These are phyloP conservation scores for Saccopteryx leptura DNA, from an alignment of 2,113 vertebrate genomes.

Conservation along the genomic window DNA sequence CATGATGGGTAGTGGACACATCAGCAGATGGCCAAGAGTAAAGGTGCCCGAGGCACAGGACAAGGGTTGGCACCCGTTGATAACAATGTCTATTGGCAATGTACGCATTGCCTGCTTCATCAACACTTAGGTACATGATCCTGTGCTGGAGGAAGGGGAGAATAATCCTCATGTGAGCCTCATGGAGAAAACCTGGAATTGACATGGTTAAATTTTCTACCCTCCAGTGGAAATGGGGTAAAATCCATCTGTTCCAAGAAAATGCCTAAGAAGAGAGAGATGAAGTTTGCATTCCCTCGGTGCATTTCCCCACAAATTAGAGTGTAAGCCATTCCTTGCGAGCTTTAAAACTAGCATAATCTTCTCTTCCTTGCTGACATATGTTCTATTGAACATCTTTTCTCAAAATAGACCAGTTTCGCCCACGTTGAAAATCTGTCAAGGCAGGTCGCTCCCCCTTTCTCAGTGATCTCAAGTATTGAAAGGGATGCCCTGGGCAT, in stretches of 20 bases:
- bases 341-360: conserved; percentile 75
- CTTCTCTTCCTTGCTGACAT: conserved; percentile 79
- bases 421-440: conserved; percentile 81
- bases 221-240: background rate
- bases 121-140: background rate
- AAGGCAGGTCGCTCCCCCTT: conserved; percentile 60
- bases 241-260: conserved; percentile 42
- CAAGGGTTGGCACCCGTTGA: background rate
- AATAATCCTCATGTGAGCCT: background rate
- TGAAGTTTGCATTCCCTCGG: conserved; percentile 37
- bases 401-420: conserved; percentile 80
- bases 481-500: conserved; percentile 54
- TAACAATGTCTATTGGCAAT: background rate
- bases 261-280: conserved; percentile 52
- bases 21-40: background rate
- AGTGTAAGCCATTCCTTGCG: conserved; percentile 63
- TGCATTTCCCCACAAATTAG: conserved; percentile 56
- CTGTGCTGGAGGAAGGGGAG: background rate
- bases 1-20: background rate
- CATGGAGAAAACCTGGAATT: background rate
- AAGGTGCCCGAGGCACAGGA: background rate
- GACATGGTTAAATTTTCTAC: background rate
- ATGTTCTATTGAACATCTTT: conserved; percentile 82
- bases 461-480: conserved; percentile 67
- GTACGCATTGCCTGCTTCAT: background rate